Base-by-base conservation (phyloP, 2,113 vertebrate genomes). In the Eolophus roseicapilla region DNA sequence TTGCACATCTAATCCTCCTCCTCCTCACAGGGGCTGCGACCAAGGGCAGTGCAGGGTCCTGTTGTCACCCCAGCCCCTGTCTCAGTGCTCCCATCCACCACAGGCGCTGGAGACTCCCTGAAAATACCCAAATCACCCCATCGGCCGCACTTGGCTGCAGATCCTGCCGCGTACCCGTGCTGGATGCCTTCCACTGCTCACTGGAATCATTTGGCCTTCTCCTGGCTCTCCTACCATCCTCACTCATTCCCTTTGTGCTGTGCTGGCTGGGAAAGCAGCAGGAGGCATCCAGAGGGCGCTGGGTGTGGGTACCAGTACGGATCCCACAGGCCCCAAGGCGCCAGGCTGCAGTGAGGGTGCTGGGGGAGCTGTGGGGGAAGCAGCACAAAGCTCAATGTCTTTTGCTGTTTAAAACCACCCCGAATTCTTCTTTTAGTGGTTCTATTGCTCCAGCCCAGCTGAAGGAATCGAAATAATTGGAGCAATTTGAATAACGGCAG, bases 201-300 rank as follows among this genome's bases (percentile, higher is more conserved):
- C 68, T 92, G 88, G 68, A 39, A 31, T 37, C 5, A 1, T 69
- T 63, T 2, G 13, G 73, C 82, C 29, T 7, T 59, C 78, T 81
- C 57, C 57, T 14, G 11, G 28, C 62, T 67, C 6, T 3, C 17
- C 28, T 78, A 63, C 41, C 68, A 18, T 47, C 46, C 74, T 57
- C 6, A 1, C 37, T 57, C 4, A 0, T 77, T 83, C n/a, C 79
- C 75, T 80, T 41, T 37, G 67, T 89, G 78, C 71, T 57, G 39
- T 1, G 33, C 49, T 90, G 93, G 81, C 82, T 69, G 21, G 39
- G 60, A 18, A 50, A 3, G 69, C 1, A 0, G 17, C 0, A 1
- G 92, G 81, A 59, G 7, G 20, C 13, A 18, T 69, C 89, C 77
- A 57, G 3, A 37, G 81, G 73, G 60, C 6, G 2, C 68, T 16